Evolutionary conservation across 2,888 invertebrate species (phyloP).

Genomic region (Metallyticus violacea): DNA sequence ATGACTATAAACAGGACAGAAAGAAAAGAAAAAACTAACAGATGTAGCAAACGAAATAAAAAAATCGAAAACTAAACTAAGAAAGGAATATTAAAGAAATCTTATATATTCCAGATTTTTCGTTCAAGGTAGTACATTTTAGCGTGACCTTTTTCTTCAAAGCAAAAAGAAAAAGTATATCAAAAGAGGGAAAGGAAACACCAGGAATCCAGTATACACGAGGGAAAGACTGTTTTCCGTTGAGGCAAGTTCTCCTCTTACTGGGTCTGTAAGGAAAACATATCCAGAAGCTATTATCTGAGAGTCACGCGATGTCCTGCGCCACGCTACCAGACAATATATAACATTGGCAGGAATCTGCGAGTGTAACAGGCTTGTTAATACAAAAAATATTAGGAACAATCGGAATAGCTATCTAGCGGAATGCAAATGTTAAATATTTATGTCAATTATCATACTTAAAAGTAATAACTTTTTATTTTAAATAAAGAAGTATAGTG

Average conservation of each 20-base stretch:
- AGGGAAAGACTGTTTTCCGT: background rate
- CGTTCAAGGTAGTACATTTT: background rate
- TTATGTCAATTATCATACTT: no score
- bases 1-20: background rate
- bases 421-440: background rate
- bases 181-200: background rate
- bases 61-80: background rate
- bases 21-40: background rate
- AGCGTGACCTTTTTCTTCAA: background rate
- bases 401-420: background rate
- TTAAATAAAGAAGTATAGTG: no score
- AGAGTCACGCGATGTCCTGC: background rate
- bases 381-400: background rate
- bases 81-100: background rate
- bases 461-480: no score
- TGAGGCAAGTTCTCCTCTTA: background rate
- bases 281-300: background rate
- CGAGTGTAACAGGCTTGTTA: background rate
- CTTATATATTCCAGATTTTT: background rate
- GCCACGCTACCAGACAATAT: background rate
- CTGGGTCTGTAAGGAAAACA: constrained; percentile 1
- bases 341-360: background rate
- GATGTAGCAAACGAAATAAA: no score
- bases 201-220: background rate
- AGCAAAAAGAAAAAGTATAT: background rate